phyloP scores from a whole-genome alignment of 1,140 invertebrate species.

The Delia radicum region DNA sequence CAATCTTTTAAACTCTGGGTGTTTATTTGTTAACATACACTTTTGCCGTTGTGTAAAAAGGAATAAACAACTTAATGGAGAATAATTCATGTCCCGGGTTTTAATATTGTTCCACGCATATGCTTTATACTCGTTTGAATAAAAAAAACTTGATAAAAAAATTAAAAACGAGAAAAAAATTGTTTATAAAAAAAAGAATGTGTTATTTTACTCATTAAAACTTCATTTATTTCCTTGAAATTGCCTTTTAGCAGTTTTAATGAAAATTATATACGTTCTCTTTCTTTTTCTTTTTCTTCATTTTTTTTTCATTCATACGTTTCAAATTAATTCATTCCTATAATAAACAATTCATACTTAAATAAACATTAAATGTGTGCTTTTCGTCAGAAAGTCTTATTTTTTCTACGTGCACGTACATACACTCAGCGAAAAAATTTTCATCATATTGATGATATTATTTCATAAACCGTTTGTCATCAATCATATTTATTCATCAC shows the following conservation, averaged over 20 bases:
- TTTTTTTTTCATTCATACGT: too few relatives aligned
- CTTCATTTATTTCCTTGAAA: constrained; percentile 15
- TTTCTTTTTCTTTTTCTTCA: too few relatives aligned
- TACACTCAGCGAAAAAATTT: too few relatives aligned
- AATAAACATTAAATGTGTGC: too few relatives aligned
- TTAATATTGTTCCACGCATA: background rate
- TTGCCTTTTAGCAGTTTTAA: constrained; percentile 5
- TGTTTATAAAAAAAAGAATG: background rate
- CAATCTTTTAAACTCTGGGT: background rate
- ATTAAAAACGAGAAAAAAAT: background rate
- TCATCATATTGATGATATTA: too few relatives aligned
- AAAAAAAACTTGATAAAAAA: background rate
- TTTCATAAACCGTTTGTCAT: too few relatives aligned
- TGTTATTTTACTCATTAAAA: constrained; percentile 11
- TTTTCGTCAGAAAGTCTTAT: too few relatives aligned
- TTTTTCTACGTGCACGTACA: too few relatives aligned
- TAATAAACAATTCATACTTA: too few relatives aligned
- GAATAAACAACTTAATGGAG: background rate
- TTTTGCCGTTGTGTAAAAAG: background rate
- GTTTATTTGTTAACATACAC: constrained; percentile 2
- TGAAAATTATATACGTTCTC: background rate
- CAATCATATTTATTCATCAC: too few relatives aligned
- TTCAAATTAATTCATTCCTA: too few relatives aligned
- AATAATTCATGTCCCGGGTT: background rate
- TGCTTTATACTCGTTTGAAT: background rate